Evolutionary conservation across 2,888 invertebrate species (phyloP).

Genomic region (Plagiodera versicolora): DNA sequence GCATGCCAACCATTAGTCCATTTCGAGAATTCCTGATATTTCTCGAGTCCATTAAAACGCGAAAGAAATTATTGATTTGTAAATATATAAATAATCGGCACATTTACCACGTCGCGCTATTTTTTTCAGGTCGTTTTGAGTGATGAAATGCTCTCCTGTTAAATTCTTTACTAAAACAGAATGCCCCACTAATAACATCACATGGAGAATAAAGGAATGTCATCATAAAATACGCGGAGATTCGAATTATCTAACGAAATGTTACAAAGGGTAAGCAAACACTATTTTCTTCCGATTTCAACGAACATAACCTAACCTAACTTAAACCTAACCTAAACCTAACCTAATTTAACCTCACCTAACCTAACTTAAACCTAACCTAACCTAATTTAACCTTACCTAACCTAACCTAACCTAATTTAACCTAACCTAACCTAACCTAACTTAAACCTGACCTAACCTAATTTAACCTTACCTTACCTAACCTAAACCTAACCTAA

Average conservation of each 20-base stretch:
- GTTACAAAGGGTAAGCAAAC: constrained; percentile 30
- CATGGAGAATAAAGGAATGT: constrained; percentile 20
- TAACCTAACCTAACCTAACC: too few species aligned
- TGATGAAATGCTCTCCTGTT: constrained; percentile 46
- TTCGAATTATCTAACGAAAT: constrained; percentile 26
- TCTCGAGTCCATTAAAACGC: not conserved
- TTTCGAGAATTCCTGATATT: not conserved
- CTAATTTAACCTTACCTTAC: too few species aligned
- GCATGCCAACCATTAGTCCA: constrained; percentile 13
- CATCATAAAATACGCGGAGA: constrained; percentile 19
- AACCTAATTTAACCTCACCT: too few species aligned
- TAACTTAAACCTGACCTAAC: too few species aligned
- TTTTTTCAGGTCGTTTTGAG: not conserved
- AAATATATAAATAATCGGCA: not conserved
- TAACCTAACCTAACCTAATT: too few species aligned
- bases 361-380: too few species aligned
- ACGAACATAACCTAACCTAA: too few species aligned
- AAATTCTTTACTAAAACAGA: constrained; percentile 39
- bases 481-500: too few species aligned
- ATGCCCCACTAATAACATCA: constrained; percentile 13
- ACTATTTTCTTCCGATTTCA: not conserved
- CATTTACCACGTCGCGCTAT: not conserved
- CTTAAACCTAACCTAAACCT: too few species aligned
- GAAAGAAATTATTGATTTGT: not conserved
- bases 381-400: too few species aligned